Conservation (phyloP, 1,140 invertebrate species). For the Pectinophora gossypiella region DNA sequence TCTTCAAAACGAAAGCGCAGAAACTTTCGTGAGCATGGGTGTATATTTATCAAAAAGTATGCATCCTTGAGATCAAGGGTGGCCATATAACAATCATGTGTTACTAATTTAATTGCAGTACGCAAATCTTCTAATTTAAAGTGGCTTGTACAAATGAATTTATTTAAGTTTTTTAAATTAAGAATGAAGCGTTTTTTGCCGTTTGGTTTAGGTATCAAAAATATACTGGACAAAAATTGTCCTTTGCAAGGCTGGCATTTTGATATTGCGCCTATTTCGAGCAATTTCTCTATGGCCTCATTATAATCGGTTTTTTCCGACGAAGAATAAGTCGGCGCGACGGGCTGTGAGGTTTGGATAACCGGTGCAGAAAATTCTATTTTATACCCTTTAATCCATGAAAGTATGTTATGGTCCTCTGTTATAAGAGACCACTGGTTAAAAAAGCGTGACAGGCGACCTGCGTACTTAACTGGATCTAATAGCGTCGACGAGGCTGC, state of each 20-base stretch:
- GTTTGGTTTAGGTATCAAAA: slow-evolving; percentile 1
- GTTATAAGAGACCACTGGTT: slow-evolving; percentile 3
- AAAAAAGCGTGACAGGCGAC: slow-evolving; percentile 4
- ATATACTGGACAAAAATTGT: slow-evolving; percentile 3
- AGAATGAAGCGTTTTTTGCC: slow-evolving; percentile 6
- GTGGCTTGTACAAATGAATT: slow-evolving; percentile 2
- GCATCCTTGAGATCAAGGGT: not conserved
- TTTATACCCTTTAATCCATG: slow-evolving; percentile 7
- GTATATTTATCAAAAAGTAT: not conserved
- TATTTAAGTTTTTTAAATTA: slow-evolving; percentile 1
- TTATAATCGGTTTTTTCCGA: not conserved
- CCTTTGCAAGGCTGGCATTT: not conserved
- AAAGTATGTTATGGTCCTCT: not conserved
- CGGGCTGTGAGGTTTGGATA: not conserved
- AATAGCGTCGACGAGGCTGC: not conserved
- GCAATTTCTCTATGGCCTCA: not conserved
- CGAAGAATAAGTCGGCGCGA: not conserved
- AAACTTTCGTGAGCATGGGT: slow-evolving; percentile 3
- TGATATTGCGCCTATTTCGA: not conserved
- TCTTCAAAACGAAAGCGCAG: slow-evolving; percentile 11
- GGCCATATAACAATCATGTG: not conserved
- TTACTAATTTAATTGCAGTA: not conserved
- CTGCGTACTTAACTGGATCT: not conserved
- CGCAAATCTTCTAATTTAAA: slow-evolving; percentile 1
- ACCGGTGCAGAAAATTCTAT: not conserved